Evolutionary conservation across 1,140 invertebrate genomes (phyloP), one percentile per base, ranked within the genome.

Genomic region (Anoplolepis gracilipes): DNA sequence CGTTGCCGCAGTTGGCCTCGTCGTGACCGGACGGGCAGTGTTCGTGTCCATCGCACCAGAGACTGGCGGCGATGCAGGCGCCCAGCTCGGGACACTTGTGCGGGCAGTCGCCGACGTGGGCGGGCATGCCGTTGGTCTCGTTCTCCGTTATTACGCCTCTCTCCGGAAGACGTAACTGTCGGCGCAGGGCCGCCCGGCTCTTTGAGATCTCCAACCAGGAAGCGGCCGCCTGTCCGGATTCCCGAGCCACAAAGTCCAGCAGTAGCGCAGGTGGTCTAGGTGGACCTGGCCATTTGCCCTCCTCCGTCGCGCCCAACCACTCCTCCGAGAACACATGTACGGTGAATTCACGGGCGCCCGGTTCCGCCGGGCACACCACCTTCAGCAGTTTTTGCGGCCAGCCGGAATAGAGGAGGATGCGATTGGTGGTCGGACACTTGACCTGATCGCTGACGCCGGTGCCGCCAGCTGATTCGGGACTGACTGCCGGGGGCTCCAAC

Each of bases 11-110:
- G 86, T 97, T 96, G 28, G 96, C 95, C 94, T 98, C 98, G 91
- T 98, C 98, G 91, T 96, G 97, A 11, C 98, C 98, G 6, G 97
- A 98, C 22, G 98, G 98, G 92, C 98, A 98, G 93, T 98, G 97
- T 42, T 96, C 95, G 87, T 96, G 96, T 55, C 98, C 98, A 93
- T 99, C 98, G 93, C 98, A 99, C 98, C 98, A 98, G 46, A 99
- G 94, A 62, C 96, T 96, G 6, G 97, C 95, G 87, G 97, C 97
- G 84, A 98, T 98, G 92, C 98, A 99, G 28, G 98, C 98, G 91
- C 98, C 97, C 81, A 99, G 95, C 93, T 98, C 98, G 10, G 98
- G 98, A 94, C 98, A 99, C 92, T 97, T 97, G 91, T 97, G 96
- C 87, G 95, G 94, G 90, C 97, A 97, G 88, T 97, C 97, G 93